phyloP scores from a whole-genome alignment of 1,140 invertebrate species.

The Diploscapter pachys region DNA sequence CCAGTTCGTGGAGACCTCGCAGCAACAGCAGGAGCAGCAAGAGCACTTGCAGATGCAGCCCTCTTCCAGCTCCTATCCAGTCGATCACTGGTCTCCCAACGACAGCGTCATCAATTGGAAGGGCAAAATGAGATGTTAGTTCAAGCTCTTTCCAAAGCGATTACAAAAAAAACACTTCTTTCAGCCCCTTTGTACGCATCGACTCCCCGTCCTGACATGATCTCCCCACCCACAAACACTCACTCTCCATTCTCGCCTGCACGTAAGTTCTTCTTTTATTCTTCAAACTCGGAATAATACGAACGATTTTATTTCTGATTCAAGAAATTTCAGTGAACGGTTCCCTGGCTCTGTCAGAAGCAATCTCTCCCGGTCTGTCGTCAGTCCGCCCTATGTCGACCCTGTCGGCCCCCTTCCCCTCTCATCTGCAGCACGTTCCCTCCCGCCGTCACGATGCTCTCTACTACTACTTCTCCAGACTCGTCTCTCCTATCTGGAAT shows the following conservation, averaged over 20 bases:
- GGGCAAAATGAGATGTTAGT: conserved; percentile 26
- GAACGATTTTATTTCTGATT: too few relatives aligned
- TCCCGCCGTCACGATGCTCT: conserved; percentile 87
- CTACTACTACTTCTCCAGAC: conserved; percentile 64
- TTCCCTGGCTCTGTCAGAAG: conserved; percentile 1
- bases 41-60: too few relatives aligned
- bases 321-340: conserved; percentile 8
- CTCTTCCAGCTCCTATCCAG: too few relatives aligned
- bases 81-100: conserved; percentile 18
- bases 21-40: too few relatives aligned
- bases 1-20: too few relatives aligned
- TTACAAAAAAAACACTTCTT: background rate
- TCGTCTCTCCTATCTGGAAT: conserved; percentile 48
- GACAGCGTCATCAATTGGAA: conserved; percentile 30
- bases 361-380: conserved; percentile 27
- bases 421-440: conserved; percentile 63
- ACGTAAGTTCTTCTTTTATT: background rate
- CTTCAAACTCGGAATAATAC: background rate
- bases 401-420: background rate
- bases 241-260: conserved; percentile 15
- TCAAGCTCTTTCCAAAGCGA: background rate
- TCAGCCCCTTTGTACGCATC: conserved; percentile 20
- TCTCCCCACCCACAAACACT: background rate
- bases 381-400: background rate
- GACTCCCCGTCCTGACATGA: conserved; percentile 10